Evolutionary conservation across 2,113 vertebrate species (phyloP), one percentile per base, ranked within the genome.

Genomic region (Penelope pileata): DNA sequence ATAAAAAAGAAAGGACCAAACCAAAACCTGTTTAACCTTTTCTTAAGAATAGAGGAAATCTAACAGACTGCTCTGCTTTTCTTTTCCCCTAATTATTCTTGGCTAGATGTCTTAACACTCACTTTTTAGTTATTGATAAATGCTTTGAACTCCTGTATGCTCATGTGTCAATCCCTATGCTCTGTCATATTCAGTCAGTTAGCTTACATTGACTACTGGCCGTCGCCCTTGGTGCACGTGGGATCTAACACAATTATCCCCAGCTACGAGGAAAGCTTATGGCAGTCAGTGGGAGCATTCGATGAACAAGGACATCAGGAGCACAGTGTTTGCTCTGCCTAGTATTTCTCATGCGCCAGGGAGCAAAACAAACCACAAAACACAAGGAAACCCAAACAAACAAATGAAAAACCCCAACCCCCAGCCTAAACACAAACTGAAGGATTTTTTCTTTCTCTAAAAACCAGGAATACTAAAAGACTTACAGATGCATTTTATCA

Each of bases 71-170:
- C 6, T 77, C 34, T 72, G 12, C 45, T 79, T 79, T 69, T 68
- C 54, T 92, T 82, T 94, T 80, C 34, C 48, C 58, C 7, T 90
- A 69, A 78, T 97, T 95, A 92, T 96, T 94, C 79, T 95, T 95
- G 76, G 34, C 78, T 79, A 58, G 30, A 60, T 79, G n/a, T 84
- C 12, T 60, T 84, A 64, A 43, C 17, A 56, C 29, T 69, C 4
- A 24, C 51, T 83, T 92, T 86, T 92, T 78, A 51, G 81, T 92
- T 90, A 59, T 22, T 78, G 82, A 59, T 85, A 93, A 62, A 66
- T 59, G 13, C 63, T 96, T 92, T 96, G 84, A 94, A 74, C 23
- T 62, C 15, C 48, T 80, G 18, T 40, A 34, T 53, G 34, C n/a
- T 96, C 59, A 63, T 36, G 60, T 81, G 79, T 86, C 89, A 91